Conservation (phyloP, 2,888 invertebrate species). For the Melinaea marsaeus region DNA sequence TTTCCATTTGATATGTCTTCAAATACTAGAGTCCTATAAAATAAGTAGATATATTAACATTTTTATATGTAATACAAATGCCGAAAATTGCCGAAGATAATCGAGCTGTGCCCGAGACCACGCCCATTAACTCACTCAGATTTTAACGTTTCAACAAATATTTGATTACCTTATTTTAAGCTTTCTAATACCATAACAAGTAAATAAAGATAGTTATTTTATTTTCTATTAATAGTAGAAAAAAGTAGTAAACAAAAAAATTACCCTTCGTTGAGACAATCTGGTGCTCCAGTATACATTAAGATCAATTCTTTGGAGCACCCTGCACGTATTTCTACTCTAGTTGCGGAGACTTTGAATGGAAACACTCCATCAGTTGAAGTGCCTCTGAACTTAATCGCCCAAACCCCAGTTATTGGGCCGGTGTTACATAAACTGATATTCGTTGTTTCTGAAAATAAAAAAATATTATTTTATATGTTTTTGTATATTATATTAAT, state of each 20-base stretch:
- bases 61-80: background rate
- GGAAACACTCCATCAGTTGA: conserved; percentile 40
- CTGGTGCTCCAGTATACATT: conserved; percentile 50
- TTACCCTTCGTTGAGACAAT: conserved; percentile 50
- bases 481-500: background rate
- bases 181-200: no score
- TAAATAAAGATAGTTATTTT: no score
- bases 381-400: conserved; percentile 43
- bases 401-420: conserved; percentile 55
- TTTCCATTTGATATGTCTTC: conserved; percentile 53
- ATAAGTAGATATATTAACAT: background rate
- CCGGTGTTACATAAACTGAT: conserved; percentile 54
- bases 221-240: no score
- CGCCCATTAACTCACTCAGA: no score
- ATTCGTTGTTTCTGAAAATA: conserved; percentile 50
- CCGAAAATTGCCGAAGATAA: no score
- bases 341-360: conserved; percentile 50
- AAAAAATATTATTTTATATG: background rate
- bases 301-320: conserved; percentile 42
- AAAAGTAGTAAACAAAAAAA: background rate
- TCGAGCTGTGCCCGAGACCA: no score
- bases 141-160: no score
- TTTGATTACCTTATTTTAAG: no score
- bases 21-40: conserved; percentile 54
- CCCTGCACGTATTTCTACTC: conserved; percentile 53